Percentiles rank a stretch among this genome's conserved stretches.
phyloP scores from a whole-genome alignment of 2,113 vertebrate genomes.

The Coreoperca whiteheadi region DNA sequence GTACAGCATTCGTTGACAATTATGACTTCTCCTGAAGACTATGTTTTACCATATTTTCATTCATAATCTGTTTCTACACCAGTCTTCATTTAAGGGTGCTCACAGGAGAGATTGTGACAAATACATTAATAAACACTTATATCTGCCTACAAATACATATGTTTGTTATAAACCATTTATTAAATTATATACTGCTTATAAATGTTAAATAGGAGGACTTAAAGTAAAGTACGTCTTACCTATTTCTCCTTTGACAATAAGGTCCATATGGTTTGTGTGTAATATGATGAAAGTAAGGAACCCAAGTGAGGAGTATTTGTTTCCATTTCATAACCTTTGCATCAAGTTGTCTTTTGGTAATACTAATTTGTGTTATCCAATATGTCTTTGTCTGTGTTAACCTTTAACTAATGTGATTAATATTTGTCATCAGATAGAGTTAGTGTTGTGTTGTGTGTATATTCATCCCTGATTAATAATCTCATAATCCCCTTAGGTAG shows the following conservation, averaged over 20 bases:
- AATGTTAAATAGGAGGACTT: not conserved
- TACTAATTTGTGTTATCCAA: conserved; percentile 42
- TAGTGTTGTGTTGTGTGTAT: conserved; percentile 39
- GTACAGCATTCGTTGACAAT: not conserved
- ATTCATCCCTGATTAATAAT: conserved; percentile 58
- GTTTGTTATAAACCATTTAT: not conserved
- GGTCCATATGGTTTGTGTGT: not conserved
- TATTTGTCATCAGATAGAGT: conserved; percentile 55
- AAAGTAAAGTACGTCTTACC: not conserved
- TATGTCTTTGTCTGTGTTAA: conserved; percentile 43
- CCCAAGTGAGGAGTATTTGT: not conserved
- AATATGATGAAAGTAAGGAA: not conserved
- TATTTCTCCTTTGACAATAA: not conserved
- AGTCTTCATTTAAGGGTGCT: not conserved
- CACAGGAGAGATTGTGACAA: not conserved
- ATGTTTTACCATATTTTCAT: not conserved
- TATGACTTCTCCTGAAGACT: not conserved
- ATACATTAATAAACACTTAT: not conserved
- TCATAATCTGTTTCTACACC: not conserved
- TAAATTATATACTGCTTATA: not conserved
- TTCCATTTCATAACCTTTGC: conserved; percentile 16
- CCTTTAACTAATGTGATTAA: conserved; percentile 60
- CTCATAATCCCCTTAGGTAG: conserved; percentile 62
- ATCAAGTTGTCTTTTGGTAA: conserved; percentile 39
- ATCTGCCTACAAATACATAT: not conserved